Base-by-base conservation (phyloP, 2,113 vertebrate genomes). In the Brachyhypopomus occidentalis region DNA sequence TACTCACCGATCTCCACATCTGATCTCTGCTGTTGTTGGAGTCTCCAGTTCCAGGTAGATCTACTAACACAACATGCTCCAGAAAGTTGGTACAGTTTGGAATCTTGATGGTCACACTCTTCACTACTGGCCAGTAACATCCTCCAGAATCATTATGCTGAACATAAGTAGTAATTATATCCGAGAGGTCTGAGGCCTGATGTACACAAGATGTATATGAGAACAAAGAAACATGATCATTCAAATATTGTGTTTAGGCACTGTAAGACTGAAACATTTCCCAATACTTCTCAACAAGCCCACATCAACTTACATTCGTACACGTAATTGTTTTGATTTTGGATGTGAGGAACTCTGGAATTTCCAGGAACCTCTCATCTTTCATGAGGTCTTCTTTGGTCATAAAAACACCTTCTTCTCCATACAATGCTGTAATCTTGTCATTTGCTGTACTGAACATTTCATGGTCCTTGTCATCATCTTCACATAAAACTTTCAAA, bases 41-140 rank as follows among this genome's bases (percentile, higher is more conserved):
- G 38, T 82, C 80, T 77, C 80, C 74, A 72, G 66, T 77, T 1
- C 80, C 80, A 77, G 80, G 80, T 7, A 82, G 56, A 76, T 82
- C 74, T 25, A 82, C 38, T 19, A 82, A 19, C 9, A 62, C 22
- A 62, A 82, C 22, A n/a, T 82, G 64, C 25, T 82, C 74, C 25
- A 82, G 52, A 20, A 71, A 58, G 9, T 83, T 58, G 11, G 20
- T 20, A 58, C 41, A 30, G 19, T 60, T 23, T 20, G 59, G 75
- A 4, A 48, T 55, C 23, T 83, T 83, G 30, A 83, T 73, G 14
- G 67, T 71, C 2, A 71, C 77, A 25, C 23, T 71, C 14, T 58
- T 71, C 22, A 78, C 64, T 17, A 79, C 5, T 0, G 75, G 67
- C 75, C 75, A 72, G 25, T 66, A 77, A 27, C 41, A 78, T 30